Evolutionary conservation across 2,113 vertebrate genomes (phyloP), one percentile per base, ranked within the genome.

Genomic region (Tragelaphus strepsiceros): DNA sequence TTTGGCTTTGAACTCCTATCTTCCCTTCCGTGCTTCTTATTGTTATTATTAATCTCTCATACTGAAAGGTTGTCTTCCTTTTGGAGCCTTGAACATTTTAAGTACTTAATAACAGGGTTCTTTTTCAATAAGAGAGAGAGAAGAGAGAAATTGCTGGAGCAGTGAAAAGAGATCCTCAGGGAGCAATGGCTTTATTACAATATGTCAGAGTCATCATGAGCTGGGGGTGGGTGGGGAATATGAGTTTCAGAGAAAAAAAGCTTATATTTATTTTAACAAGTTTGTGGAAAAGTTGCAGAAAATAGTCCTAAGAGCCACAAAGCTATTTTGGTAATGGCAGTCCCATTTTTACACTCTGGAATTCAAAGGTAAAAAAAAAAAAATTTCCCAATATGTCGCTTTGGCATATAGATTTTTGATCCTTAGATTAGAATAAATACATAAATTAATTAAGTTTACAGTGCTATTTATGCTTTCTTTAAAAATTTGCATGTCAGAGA

Each of bases 1-100:
- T 95, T 97, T 95, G 83, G 67, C 90, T 97, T 90, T 96, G 96
- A 82, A 87, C 43, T 54, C 67, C 67, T 15, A 4, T 94, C 87
- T 94, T 95, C 81, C 26, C 46, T 94, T 96, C 94, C 92, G 6
- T 89, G 39, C 97, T 96, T 94, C 88, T 98, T 98, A 97, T 95
- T 98, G 84, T 97, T 98, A 93, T 96, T 97, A 92, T 98, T 98
- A 98, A 98, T 97, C 91, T 98, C 88, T 95, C 64, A 62, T 81
- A 71, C 51, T 78, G 97, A 97, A 94, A 94, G 61, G 24, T 94
- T 97, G 53, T 92, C 90, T 98, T 93, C 93, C 97, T 96, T 91
- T 97, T 93, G 92, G 94, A 98, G 87, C 67, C 95, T 85, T 96
- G 98, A 96, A 96, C 95, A 96, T 97, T 97, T 98, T 97, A 98